These are phyloP conservation scores for Delichon dasypus DNA, from an alignment of 2,797 vertebrate genomes.

Conservation along the genomic window DNA sequence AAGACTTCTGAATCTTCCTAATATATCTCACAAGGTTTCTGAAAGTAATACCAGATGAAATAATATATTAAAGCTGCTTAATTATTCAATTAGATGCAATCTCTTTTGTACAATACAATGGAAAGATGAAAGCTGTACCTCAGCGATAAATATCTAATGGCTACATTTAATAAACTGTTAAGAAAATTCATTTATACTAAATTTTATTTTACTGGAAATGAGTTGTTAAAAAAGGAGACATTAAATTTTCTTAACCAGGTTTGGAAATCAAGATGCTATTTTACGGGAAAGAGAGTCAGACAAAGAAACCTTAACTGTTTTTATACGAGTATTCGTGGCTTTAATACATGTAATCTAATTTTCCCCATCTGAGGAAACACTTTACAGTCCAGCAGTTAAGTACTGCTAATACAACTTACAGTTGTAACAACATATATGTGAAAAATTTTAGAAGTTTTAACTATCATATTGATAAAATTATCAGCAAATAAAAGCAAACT, in stretches of 20 bases:
- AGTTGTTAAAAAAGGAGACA: slow-evolving; percentile 41
- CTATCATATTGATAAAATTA: not conserved
- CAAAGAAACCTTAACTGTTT: slow-evolving; percentile 4
- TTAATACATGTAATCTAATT: not conserved
- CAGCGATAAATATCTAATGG: not conserved
- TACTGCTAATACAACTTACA: not conserved
- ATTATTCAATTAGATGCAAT: slow-evolving; percentile 25
- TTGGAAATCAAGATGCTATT: slow-evolving; percentile 14
- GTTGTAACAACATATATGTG: not conserved
- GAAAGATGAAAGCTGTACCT: slow-evolving; percentile 1
- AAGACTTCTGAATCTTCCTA: not conserved
- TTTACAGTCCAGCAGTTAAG: not conserved
- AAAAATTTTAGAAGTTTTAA: not conserved
- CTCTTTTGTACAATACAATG: not conserved
- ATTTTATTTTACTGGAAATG: slow-evolving; percentile 59
- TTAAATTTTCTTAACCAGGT: slow-evolving; percentile 39
- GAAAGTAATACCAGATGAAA: not conserved
- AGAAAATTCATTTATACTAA: slow-evolving; percentile 35
- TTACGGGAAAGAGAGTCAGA: slow-evolving; percentile 13
- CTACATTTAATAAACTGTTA: slow-evolving; percentile 39
- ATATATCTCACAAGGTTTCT: not conserved
- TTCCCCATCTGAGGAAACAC: not conserved
- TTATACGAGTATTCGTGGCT: not conserved
- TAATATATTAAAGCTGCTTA: not conserved
- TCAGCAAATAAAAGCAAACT: not conserved